Base-by-base conservation (phyloP, 2,113 vertebrate species). In the Spilogale gracilis region DNA sequence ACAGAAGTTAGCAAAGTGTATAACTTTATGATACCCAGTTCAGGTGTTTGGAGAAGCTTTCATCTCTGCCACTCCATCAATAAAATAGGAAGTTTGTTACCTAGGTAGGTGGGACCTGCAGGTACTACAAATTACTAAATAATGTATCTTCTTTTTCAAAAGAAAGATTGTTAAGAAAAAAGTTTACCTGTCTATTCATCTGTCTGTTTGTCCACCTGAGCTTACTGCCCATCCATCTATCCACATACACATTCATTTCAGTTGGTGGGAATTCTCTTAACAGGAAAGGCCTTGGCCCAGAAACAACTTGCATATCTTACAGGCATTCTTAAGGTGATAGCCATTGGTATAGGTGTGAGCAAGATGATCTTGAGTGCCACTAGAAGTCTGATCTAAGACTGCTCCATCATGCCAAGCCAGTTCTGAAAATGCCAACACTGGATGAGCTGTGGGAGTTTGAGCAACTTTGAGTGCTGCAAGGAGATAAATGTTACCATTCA, bases 111-210 rank as follows among this genome's bases (percentile, higher is more conserved):
- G 30, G 81, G 56, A 30, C 8, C 7, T 56, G 67, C 3, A 83
- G 48, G 21, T n/a, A 32, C 12, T 56, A 6, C 43, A 58, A 67
- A 87, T 93, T 45, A 60, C n/a, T 61, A n/a, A 90, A 21, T 63
- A 79, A 83, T 82, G 2, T 83, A 21, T 82, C 60, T 90, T 81
- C n/a, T 74, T 61, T 95, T 82, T 84, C 65, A 18, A 61, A 95
- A 95, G 52, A 91, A 96, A 89, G 27, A 0, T 43, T 50, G 21
- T 92, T 61, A 76, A 60, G 79, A 69, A 61, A 65, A 80, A 78
- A 17, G 12, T 78, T 27, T 63, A 18, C 61, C 71, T 32, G 6
- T 14, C 54, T 25, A 9, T 73, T 16, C 9, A 16, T 5, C 79
- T 73, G 25, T 50, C 60, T 56, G 2, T 38, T n/a, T 91, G 25